phyloP scores from a whole-genome alignment of 2,113 vertebrate genomes.

The Hassar affinis region DNA sequence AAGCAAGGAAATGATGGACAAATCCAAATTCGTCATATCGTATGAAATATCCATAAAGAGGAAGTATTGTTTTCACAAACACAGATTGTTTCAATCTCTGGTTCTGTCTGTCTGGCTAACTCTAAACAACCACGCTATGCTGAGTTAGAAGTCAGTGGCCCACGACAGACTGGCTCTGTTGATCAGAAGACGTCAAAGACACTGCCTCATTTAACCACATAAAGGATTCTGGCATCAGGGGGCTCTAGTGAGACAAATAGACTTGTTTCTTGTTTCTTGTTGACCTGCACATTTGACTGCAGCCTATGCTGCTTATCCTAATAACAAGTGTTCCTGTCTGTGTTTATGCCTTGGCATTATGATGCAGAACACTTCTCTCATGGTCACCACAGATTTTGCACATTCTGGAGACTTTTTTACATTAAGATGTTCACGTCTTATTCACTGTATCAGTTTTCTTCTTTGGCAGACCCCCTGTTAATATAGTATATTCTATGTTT shows the following conservation, averaged over 20 bases:
- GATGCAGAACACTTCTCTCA: neutral
- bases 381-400: neutral
- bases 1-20: neutral
- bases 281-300: constrained; percentile 22
- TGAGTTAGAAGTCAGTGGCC: constrained; percentile 7
- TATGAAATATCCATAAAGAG: neutral
- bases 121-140: neutral
- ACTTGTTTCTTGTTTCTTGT: no score
- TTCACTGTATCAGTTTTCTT: neutral
- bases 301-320: constrained; percentile 2
- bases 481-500: constrained; percentile 8
- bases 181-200: constrained; percentile 32
- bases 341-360: neutral
- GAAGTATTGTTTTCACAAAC: neutral
- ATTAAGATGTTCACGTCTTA: neutral
- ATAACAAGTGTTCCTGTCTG: neutral
- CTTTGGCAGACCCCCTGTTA: neutral
- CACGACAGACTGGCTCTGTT: constrained; percentile 25
- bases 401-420: neutral
- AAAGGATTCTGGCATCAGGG: constrained; percentile 22
- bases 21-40: no score
- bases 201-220: constrained; percentile 24
- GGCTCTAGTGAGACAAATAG: constrained; percentile 20
- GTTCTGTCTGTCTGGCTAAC: neutral
- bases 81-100: neutral